A percentile compares a stretch with the other conserved stretches of the same genome.
phyloP scores from a whole-genome alignment of 2,113 vertebrate species.

The Plectropomus leopardus region DNA sequence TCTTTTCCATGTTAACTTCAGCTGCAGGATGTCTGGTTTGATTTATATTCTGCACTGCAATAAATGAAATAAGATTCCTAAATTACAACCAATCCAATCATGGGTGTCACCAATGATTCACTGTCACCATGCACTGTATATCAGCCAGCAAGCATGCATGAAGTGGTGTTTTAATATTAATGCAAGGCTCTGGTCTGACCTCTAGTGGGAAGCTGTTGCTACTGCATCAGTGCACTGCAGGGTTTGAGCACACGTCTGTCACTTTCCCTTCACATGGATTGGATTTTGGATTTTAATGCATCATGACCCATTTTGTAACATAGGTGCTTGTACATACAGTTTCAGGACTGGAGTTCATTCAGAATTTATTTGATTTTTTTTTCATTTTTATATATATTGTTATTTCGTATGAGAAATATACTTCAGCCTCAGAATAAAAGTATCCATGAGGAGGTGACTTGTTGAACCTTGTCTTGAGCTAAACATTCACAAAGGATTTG shows the following conservation, averaged over 20 bases:
- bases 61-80: background rate
- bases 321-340: background rate
- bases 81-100: background rate
- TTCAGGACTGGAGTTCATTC: background rate
- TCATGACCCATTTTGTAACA: background rate
- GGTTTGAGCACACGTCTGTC: background rate
- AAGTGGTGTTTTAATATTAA: background rate
- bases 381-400: background rate
- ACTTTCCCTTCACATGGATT: background rate
- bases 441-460: background rate
- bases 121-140: background rate
- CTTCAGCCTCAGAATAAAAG: background rate
- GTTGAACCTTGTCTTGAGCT: background rate
- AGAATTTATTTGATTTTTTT: background rate
- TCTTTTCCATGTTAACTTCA: background rate
- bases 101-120: background rate
- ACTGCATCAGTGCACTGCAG: constrained; percentile 28
- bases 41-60: background rate
- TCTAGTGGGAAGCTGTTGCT: constrained; percentile 26
- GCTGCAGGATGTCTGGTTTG: background rate
- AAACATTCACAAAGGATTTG: background rate
- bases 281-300: background rate
- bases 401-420: background rate
- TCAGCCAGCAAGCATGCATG: background rate
- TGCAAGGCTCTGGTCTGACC: constrained; percentile 46